A percentile compares a stretch with the other conserved stretches of the same genome.
phyloP scores from a whole-genome alignment of 2,797 vertebrate genomes.

The Sebastes cheni region DNA sequence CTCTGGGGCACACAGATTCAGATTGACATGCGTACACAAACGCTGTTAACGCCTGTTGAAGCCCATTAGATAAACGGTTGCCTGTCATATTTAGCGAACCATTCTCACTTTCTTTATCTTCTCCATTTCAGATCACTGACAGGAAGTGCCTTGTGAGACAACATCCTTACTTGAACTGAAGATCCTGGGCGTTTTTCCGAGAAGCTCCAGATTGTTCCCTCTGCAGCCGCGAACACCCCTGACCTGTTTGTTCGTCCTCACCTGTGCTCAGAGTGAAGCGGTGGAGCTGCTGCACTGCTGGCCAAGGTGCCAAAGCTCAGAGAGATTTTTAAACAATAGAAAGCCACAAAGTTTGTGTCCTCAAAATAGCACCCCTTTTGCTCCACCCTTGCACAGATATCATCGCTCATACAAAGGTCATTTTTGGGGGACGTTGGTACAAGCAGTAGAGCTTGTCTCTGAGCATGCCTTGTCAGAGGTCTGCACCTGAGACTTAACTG shows the following conservation, averaged over 20 bases:
- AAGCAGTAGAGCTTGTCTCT: conserved; percentile 72
- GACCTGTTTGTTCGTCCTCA: conserved; percentile 67
- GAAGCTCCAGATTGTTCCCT: conserved; percentile 57
- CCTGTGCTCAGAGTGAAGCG: conserved; percentile 50
- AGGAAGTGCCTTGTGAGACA: conserved; percentile 81
- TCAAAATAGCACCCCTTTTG: conserved; percentile 74
- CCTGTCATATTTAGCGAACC: conserved; percentile 14
- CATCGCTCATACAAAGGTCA: conserved; percentile 62
- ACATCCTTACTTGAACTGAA: conserved; percentile 57
- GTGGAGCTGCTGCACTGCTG: conserved; percentile 37
- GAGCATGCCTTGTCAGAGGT: conserved; percentile 80
- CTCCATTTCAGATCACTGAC: conserved; percentile 67
- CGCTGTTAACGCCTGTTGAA: conserved; percentile 5
- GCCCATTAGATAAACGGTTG: conserved; percentile 14
- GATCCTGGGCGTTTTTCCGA: conserved; percentile 60
- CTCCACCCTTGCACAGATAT: conserved; percentile 33
- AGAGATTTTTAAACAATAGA: conserved; percentile 63
- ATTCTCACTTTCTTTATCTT: conserved; percentile 20
- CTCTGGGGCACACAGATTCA: conserved; percentile 34
- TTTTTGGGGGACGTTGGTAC: conserved; percentile 62
- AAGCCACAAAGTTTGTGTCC: conserved; percentile 59
- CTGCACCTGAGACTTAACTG: conserved; percentile 80
- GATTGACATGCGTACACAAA: conserved; percentile 29
- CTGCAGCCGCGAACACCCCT: conserved; percentile 63
- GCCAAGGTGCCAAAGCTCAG: conserved; percentile 58